Conservation (phyloP, 2,888 invertebrate species). For the Trilocha varians region DNA sequence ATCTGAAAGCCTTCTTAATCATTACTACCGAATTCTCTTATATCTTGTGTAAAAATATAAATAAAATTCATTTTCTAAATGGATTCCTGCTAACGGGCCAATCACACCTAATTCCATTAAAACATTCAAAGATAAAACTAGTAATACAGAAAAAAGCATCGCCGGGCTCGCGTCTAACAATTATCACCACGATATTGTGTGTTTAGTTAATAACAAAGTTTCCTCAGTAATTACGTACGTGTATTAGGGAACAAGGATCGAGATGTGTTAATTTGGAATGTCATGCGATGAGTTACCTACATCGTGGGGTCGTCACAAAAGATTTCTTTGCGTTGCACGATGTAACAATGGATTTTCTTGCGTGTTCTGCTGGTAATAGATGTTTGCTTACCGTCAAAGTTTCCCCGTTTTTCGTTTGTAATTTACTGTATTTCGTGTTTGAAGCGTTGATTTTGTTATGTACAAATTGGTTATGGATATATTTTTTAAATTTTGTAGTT, state of each 20-base stretch:
- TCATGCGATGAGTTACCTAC: constrained; percentile 61
- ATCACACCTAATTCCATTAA: no score
- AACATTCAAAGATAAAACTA: no score
- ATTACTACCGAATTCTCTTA: no score
- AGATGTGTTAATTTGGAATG: constrained; percentile 63
- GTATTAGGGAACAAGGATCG: constrained; percentile 27
- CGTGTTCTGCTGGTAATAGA: constrained; percentile 13
- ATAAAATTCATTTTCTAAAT: no score
- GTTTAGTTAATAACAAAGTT: constrained; percentile 18
- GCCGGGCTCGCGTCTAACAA: not conserved
- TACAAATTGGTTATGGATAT: no score
- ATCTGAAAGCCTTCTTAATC: no score
- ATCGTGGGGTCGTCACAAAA: constrained; percentile 28
- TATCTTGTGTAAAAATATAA: no score
- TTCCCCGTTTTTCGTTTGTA: not conserved
- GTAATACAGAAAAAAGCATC: no score
- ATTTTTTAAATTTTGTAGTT: no score
- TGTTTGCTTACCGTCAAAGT: not conserved
- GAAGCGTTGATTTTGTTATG: no score
- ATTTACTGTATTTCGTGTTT: not conserved
- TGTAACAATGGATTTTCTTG: constrained; percentile 26
- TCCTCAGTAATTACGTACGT: constrained; percentile 27
- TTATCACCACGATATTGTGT: constrained; percentile 1
- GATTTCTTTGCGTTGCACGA: constrained; percentile 23
- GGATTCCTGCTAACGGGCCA: no score